phyloP scores from a whole-genome alignment of 2,888 invertebrate genomes.

The Unio delphinus region DNA sequence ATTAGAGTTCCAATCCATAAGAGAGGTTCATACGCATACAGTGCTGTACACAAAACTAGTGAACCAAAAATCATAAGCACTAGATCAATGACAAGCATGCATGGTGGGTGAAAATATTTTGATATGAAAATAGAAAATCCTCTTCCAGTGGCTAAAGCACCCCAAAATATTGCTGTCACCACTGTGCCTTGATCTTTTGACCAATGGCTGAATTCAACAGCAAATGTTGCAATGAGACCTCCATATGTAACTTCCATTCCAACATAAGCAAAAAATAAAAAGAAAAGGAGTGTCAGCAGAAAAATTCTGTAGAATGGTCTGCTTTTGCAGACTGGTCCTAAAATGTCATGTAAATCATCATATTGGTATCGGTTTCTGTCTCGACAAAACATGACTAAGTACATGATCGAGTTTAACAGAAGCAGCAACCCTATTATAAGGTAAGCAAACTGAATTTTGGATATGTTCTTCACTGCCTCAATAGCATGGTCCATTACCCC shows the following conservation, averaged over 20 bases:
- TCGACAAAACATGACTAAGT: conserved; percentile 67
- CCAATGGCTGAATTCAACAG: conserved; percentile 65
- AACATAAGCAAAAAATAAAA: conserved; percentile 71
- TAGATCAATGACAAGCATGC: conserved; percentile 70
- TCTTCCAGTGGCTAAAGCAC: conserved; percentile 70
- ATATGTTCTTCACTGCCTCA: conserved; percentile 50
- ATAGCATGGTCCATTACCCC: conserved; percentile 26
- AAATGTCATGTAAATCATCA: conserved; percentile 9
- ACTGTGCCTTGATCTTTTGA: conserved; percentile 65
- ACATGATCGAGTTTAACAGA: conserved; percentile 65
- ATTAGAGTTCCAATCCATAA: conserved; percentile 70
- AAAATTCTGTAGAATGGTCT: conserved; percentile 32
- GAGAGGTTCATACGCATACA: conserved; percentile 50
- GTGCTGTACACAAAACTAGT: conserved; percentile 63
- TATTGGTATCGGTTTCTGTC: conserved; percentile 29
- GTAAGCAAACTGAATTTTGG: conserved; percentile 70
- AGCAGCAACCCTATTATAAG: conserved; percentile 68
- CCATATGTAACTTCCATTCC: conserved; percentile 73
- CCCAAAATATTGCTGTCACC: conserved; percentile 73
- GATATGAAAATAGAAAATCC: conserved; percentile 71
- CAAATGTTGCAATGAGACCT: conserved; percentile 71
- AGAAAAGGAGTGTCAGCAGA: conserved; percentile 66
- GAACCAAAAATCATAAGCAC: conserved; percentile 63
- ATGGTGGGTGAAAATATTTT: conserved; percentile 65
- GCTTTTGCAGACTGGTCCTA: conserved; percentile 9